Conservation (phyloP, 2,113 vertebrate species). For the Caracal caracal region DNA sequence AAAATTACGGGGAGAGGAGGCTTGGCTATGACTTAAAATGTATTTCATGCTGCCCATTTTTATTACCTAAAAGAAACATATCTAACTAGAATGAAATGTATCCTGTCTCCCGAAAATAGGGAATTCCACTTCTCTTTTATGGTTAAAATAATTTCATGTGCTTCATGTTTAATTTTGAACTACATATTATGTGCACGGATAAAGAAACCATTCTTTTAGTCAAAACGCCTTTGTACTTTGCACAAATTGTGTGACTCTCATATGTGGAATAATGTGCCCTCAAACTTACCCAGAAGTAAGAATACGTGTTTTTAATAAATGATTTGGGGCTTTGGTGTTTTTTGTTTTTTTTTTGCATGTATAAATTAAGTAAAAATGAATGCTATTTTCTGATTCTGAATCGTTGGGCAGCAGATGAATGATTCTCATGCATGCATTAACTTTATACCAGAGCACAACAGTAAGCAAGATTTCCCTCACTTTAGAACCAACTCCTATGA, state of each 20-base stretch:
- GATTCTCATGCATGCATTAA: not conserved
- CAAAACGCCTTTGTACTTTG: slow-evolving; percentile 47
- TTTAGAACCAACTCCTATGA: not conserved
- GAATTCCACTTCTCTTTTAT: slow-evolving; percentile 68
- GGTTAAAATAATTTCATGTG: slow-evolving; percentile 58
- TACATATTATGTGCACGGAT: not conserved
- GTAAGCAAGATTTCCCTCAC: not conserved
- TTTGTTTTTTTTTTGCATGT: not conserved
- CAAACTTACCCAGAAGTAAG: slow-evolving; percentile 23
- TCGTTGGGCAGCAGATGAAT: not conserved
- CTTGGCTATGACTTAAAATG: not conserved
- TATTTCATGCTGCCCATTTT: slow-evolving; percentile 23
- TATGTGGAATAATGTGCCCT: slow-evolving; percentile 47
- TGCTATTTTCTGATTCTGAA: not conserved
- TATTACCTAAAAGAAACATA: slow-evolving; percentile 62
- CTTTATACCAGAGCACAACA: not conserved
- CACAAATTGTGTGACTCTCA: slow-evolving; percentile 60
- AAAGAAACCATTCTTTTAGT: slow-evolving; percentile 44
- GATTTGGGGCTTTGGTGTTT: not conserved
- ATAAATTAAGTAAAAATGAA: slow-evolving; percentile 43
- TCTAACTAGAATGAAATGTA: slow-evolving; percentile 64
- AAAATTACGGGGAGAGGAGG: not conserved
- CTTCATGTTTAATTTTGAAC: slow-evolving; percentile 56
- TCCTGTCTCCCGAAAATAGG: slow-evolving; percentile 59
- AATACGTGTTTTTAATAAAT: slow-evolving; percentile 68